These are phyloP conservation scores for Teinopalpus imperialis DNA, from an alignment of 2,888 invertebrate species.

Conservation along the genomic window DNA sequence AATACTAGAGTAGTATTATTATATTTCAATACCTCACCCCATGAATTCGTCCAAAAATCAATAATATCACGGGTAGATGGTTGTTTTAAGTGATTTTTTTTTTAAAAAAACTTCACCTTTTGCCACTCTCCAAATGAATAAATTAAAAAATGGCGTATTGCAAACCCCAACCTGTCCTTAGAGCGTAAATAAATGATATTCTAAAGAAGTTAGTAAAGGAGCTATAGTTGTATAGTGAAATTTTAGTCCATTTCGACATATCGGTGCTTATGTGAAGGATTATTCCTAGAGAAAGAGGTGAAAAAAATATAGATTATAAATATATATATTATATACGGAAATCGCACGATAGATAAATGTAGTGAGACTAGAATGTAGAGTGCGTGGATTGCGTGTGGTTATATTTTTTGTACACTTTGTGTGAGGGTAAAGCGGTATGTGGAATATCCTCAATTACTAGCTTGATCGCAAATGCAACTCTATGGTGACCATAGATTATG, in stretches of 20 bases:
- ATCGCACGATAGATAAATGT: conserved; percentile 47
- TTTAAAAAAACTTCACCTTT: background rate
- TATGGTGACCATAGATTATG: conserved; percentile 13
- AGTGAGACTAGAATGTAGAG: conserved; percentile 42
- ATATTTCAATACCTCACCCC: conserved; percentile 36
- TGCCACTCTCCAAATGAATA: background rate
- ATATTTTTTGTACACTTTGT: conserved; percentile 36
- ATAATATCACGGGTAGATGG: conserved; percentile 8
- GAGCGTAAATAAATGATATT: conserved; percentile 62
- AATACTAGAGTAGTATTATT: too few relatives aligned
- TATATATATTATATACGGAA: conserved; percentile 41
- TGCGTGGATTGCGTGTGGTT: conserved; percentile 34
- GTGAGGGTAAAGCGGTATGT: background rate
- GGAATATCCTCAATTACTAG: too few relatives aligned
- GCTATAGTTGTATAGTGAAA: conserved; percentile 50
- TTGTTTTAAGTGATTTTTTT: conserved; percentile 16
- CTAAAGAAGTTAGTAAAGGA: conserved; percentile 56
- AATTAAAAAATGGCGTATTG: conserved; percentile 16
- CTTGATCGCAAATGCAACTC: background rate
- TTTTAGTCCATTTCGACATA: conserved; percentile 75
- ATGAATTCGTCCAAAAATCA: conserved; percentile 9
- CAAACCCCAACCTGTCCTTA: conserved; percentile 58
- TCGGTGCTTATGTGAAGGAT: conserved; percentile 75
- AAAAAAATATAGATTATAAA: conserved; percentile 31
- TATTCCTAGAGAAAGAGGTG: conserved; percentile 63